Evolutionary conservation across 2,797 vertebrate genomes (phyloP).

Genomic region (Channa striata): DNA sequence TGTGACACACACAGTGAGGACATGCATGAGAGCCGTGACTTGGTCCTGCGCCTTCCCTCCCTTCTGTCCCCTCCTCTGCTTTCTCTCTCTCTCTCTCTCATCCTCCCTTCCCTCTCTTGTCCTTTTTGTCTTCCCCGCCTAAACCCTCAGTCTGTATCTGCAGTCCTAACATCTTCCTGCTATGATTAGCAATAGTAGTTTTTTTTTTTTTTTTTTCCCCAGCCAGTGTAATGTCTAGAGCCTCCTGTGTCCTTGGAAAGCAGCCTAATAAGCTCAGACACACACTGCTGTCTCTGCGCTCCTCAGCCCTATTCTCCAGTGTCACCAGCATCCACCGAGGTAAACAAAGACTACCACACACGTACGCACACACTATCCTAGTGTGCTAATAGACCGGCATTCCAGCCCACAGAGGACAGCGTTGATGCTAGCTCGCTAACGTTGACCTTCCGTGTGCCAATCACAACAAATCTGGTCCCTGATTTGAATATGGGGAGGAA

Average conservation of each 20-base stretch:
- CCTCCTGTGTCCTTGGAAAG: constrained; percentile 82
- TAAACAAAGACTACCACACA: constrained; percentile 79
- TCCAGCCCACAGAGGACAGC: constrained; percentile 69
- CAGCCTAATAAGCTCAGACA: constrained; percentile 83
- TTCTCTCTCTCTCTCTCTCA: constrained; percentile 6
- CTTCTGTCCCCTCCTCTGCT: constrained; percentile 10
- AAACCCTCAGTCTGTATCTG: constrained; percentile 42
- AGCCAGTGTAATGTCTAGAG: constrained; percentile 77
- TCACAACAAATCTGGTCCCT: constrained; percentile 78
- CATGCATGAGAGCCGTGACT: constrained; percentile 63
- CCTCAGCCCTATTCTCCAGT: constrained; percentile 77
- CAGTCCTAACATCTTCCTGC: constrained; percentile 67
- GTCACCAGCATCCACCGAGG: constrained; percentile 72
- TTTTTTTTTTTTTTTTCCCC: constrained; percentile 46
- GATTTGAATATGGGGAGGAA: constrained; percentile 77
- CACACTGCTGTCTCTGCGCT: constrained; percentile 75
- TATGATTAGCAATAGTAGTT: constrained; percentile 75
- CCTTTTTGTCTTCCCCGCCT: constrained; percentile 43
- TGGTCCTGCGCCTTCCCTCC: constrained; percentile 35
- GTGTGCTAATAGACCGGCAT: constrained; percentile 73
- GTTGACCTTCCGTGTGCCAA: constrained; percentile 81
- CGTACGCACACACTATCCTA: constrained; percentile 40
- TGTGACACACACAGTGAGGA: constrained; percentile 72
- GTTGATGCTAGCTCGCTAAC: constrained; percentile 60
- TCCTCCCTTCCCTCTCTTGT: constrained; percentile 31